Base-by-base conservation (phyloP, 2,797 vertebrate genomes). In the Chelonia mydas region DNA sequence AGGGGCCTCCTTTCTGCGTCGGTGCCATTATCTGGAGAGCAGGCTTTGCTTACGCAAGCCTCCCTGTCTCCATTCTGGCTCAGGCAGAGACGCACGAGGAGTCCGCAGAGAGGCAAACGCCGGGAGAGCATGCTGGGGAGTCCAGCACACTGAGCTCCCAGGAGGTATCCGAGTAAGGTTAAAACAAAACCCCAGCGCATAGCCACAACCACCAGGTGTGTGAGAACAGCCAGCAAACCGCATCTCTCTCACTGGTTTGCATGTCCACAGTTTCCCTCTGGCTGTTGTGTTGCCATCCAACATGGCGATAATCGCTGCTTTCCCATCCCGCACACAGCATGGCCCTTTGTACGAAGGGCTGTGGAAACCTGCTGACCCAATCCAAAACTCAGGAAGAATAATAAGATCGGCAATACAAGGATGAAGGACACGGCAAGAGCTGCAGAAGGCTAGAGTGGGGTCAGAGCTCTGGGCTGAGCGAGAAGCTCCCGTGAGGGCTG, bases 41-140 rank as follows among this genome's bases (percentile, higher is more conserved):
- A 91, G 93, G 94, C 77, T 65, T 78, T 89, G 96, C 93, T 97
- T 95, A 86, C 78, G 93, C 95, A 97, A 97, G 95, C 72, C 54
- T 33, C 19, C 57, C 87, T 47, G 83, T 90, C 83, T 85, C 0
- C 41, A 27, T 90, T 33, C 86, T 0, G 19, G 45, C 83, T 16
- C 81, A 0, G 2, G 37, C 0, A 0, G 83, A 88, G 84, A 89
- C 90, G 90, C 86, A n/a, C 78, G 1, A 0, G 59, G 94, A 94
- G 91, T 17, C 96, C 83, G 89, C 31, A 0, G 2, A 88, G 87
- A 87, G 87, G 51, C 81, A 87, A 87, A 88, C n/a, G 23, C 25
- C 15, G 0, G 23, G 59, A 3, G 3, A 45, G 92, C 85, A 19
- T 72, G 37, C 37, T 72, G 19, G 68, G 33, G 37, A 25, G 21